Evolutionary conservation across 2,888 invertebrate species (phyloP), one percentile per base, ranked within the genome.

Genomic region (Ectobius pallidus): DNA sequence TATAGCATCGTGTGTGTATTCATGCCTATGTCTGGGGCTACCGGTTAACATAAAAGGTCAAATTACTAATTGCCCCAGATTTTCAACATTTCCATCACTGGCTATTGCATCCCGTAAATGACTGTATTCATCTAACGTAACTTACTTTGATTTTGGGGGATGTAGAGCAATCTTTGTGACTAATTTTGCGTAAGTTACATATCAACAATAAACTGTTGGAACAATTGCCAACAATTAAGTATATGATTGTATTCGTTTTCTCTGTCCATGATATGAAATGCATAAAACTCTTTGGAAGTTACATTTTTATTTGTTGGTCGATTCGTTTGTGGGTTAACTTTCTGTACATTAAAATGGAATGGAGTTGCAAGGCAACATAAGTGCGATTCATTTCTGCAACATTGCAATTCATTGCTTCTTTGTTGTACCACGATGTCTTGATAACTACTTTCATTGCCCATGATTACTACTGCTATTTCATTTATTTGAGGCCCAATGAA

Each of bases 381-480:
- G 11, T 34, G 34, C 22, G 11, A 22, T 61, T 61, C 61, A 27
- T 61, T 61, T 27, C 61, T 61, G 61, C 25, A 61, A 61, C 22
- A 61, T 27, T 61, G 9, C 11, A 7, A 61, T 14, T 27, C 22
- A 18, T 14, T 61, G n/a, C n/a, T 61, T 20, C 61, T 61, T 25
- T 25, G 9, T 61, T 9, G 61, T 25, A 7, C 7, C 11, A 34
- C 11, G 7, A 34, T 61, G 61, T 61, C 22, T 25, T 25, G 30
- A 61, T 61, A 61, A 61, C 61, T 61, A 61, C 7, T 61, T 61
- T 61, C 61, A 61, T 25, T 61, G 61, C 22, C 61, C 61, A 61
- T 25, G 61, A 61, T 61, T 61, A 61, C 61, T 61, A 61, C 61
- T 16, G 61, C 61, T 61, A 61, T 25, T 61, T 61, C 61, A 61